Conservation (phyloP, 2,888 invertebrate genomes). For the Oscheius sp. region DNA sequence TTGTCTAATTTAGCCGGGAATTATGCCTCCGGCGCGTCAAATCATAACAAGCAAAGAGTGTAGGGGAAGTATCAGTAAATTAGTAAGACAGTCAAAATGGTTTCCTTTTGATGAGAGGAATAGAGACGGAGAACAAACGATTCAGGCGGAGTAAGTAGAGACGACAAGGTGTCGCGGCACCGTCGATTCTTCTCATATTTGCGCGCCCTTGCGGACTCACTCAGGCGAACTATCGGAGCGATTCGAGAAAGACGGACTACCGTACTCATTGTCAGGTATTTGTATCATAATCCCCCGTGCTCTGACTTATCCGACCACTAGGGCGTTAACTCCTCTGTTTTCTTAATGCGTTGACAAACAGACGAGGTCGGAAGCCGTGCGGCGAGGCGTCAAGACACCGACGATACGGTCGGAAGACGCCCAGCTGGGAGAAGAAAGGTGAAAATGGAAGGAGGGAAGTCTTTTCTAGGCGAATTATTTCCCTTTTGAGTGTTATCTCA, state of each 20-base stretch:
- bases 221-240: conserved; percentile 22
- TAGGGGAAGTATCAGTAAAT: neutral
- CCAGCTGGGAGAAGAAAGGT: conserved; percentile 2
- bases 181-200: conserved; percentile 27
- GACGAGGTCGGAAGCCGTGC: conserved; percentile 32
- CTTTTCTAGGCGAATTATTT: too few relatives aligned
- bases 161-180: conserved; percentile 5
- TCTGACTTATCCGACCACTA: conserved; percentile 9
- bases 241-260: neutral
- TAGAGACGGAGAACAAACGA: neutral
- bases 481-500: too few relatives aligned
- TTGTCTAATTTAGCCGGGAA: neutral
- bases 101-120: neutral
- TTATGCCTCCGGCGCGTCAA: neutral
- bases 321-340: conserved; percentile 32
- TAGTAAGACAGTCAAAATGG: neutral
- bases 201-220: conserved; percentile 24
- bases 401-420: conserved; percentile 6
- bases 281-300: conserved; percentile 24
- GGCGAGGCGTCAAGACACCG: conserved; percentile 16
- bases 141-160: neutral
- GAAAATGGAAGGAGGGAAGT: too few relatives aligned
- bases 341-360: conserved; percentile 31
- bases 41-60: neutral
- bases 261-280: conserved; percentile 19